A percentile compares a stretch with the other conserved stretches of the same genome.
Conservation (phyloP, 2,888 invertebrate species). For the Cheilosia vulpina region DNA sequence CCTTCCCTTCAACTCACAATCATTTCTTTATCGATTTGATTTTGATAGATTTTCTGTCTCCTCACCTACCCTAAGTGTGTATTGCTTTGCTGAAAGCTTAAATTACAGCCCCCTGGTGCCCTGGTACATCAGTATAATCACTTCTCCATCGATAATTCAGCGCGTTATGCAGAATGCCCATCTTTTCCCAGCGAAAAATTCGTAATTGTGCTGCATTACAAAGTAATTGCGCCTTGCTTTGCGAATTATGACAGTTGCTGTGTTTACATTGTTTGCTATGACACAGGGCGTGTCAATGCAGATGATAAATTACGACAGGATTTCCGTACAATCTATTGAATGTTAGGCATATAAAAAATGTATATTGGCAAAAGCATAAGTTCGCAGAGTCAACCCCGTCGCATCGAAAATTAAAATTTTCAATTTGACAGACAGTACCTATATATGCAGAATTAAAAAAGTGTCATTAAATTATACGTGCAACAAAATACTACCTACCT, state of each 20-base stretch:
- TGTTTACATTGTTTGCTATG: conserved; percentile 73
- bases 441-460: conserved; percentile 13
- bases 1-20: too few species aligned
- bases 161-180: conserved; percentile 32
- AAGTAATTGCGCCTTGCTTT: conserved; percentile 55
- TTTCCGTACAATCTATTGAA: conserved; percentile 48
- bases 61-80: too few species aligned
- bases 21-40: too few species aligned
- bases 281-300: conserved; percentile 63
- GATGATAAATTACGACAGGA: conserved; percentile 72
- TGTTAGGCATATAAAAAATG: neutral
- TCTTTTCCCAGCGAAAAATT: conserved; percentile 13
- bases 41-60: too few species aligned
- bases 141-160: conserved; percentile 13
- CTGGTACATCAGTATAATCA: neutral
- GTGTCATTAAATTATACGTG: conserved; percentile 23
- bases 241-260: conserved; percentile 71
- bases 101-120: too few species aligned
- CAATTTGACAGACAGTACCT: conserved; percentile 35
- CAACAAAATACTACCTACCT: neutral
- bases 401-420: conserved; percentile 14
- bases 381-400: neutral
- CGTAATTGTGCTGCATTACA: conserved; percentile 54
- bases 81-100: too few species aligned
- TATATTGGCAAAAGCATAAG: neutral